Percentiles rank a stretch among this genome's conserved stretches.
These are phyloP conservation scores for Oncorhynchus kisutch DNA, from an alignment of 2,113 vertebrate species.

Conservation along the genomic window DNA sequence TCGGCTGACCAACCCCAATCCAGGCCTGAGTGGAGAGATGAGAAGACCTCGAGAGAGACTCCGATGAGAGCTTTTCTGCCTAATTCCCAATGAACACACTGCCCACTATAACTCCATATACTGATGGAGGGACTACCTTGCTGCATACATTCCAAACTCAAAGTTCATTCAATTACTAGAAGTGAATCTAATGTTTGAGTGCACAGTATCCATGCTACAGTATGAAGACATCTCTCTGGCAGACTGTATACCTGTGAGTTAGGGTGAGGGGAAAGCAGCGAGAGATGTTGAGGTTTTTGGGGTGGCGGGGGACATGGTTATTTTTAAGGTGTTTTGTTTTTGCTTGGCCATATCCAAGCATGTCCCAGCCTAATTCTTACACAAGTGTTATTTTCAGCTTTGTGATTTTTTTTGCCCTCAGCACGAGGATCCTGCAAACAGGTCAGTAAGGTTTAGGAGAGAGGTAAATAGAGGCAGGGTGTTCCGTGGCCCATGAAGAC, in stretches of 20 bases:
- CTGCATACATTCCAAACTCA: constrained; percentile 25
- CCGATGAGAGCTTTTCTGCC: not conserved
- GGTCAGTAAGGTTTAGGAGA: constrained; percentile 66
- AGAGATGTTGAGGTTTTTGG: constrained; percentile 16
- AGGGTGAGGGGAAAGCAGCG: constrained; percentile 41
- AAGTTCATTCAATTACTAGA: constrained; percentile 47
- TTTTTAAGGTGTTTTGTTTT: constrained; percentile 74
- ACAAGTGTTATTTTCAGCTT: constrained; percentile 57
- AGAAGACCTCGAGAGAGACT: not conserved
- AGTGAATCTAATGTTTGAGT: constrained; percentile 53
- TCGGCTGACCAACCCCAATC: not conserved
- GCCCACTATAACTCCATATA: not conserved
- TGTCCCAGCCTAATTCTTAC: constrained; percentile 64
- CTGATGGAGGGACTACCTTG: not conserved
- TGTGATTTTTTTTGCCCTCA: constrained; percentile 43
- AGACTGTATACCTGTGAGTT: constrained; percentile 8
- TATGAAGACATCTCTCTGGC: constrained; percentile 25
- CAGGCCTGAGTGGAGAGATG: not conserved
- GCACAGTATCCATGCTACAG: constrained; percentile 32
- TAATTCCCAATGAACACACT: constrained; percentile 6
- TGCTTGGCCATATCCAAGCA: constrained; percentile 56
- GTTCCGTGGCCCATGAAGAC: constrained; percentile 60
- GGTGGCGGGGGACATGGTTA: constrained; percentile 29
- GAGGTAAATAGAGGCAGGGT: constrained; percentile 70
- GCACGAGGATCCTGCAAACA: constrained; percentile 64